phyloP scores from a whole-genome alignment of 2,888 invertebrate species.

The Mechanitis messenoides region DNA sequence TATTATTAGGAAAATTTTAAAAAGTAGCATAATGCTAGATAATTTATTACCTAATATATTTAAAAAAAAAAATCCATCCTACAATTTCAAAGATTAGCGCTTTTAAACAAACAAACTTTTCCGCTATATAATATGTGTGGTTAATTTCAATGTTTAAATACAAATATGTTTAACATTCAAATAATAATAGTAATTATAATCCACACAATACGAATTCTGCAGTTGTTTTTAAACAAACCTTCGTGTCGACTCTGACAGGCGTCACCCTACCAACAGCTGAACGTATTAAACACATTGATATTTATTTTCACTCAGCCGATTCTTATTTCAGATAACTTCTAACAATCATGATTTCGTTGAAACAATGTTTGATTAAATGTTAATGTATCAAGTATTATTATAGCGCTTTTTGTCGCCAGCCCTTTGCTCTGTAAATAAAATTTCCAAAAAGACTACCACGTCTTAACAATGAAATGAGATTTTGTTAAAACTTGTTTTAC shows the following conservation, averaged over 20 bases:
- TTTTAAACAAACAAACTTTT: too few relatives aligned
- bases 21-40: too few relatives aligned
- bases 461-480: too few relatives aligned
- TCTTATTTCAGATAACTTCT: constrained; percentile 27
- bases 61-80: too few relatives aligned
- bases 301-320: constrained; percentile 27
- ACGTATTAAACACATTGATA: constrained; percentile 18
- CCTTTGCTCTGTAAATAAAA: too few relatives aligned
- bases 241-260: constrained; percentile 26
- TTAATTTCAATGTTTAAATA: background rate
- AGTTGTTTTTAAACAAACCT: constrained; percentile 23
- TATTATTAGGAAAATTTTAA: too few relatives aligned
- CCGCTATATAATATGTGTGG: too few relatives aligned
- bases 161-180: background rate
- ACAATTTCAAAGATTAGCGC: too few relatives aligned
- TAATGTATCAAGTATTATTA: constrained; percentile 8
- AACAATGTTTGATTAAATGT: constrained; percentile 17
- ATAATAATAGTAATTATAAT: constrained; percentile 1
- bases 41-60: too few relatives aligned
- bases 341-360: constrained; percentile 20
- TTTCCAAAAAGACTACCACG: too few relatives aligned
- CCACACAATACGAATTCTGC: constrained; percentile 8
- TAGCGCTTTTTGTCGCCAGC: too few relatives aligned
- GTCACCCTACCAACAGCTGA: constrained; percentile 19
- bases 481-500: too few relatives aligned